A percentile compares a stretch with the other conserved stretches of the same genome.
Evolutionary conservation across 2,888 invertebrate genomes (phyloP).

Genomic region (Synergus itoensis): DNA sequence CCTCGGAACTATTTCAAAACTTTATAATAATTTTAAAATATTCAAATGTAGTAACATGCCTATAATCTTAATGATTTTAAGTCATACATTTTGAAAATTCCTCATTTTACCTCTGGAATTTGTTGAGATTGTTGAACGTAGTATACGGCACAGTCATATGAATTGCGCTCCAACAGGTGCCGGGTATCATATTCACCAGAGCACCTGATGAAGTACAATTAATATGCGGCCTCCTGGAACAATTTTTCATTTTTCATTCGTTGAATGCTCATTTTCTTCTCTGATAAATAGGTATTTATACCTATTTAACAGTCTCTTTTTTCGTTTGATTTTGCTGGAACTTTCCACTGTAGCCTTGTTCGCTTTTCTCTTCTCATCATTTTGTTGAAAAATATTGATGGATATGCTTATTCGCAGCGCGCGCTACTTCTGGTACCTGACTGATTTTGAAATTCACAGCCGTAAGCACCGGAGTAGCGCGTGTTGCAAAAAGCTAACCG

Average conservation of each 20-base stretch:
- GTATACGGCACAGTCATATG: conserved; percentile 83
- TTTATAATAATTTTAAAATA: too few relatives aligned
- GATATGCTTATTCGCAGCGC: conserved; percentile 84
- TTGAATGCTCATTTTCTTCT: not conserved
- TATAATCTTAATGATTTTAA: too few relatives aligned
- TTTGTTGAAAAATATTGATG: conserved; percentile 28
- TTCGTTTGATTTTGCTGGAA: conserved; percentile 24
- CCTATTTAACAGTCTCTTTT: conserved; percentile 43
- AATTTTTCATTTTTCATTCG: not conserved
- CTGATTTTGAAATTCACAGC: conserved; percentile 84
- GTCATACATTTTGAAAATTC: not conserved
- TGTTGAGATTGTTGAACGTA: conserved; percentile 49
- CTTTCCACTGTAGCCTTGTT: conserved; percentile 38
- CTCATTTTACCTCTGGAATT: not conserved
- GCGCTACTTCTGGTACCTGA: conserved; percentile 99
- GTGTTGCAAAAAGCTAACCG: conserved; percentile 81
- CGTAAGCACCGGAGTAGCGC: conserved; percentile 94
- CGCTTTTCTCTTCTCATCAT: conserved; percentile 11
- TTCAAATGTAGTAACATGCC: too few relatives aligned
- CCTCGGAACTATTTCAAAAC: too few relatives aligned
- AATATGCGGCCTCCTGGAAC: conserved; percentile 87
- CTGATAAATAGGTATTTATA: conserved; percentile 24
- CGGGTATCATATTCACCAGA: conserved; percentile 95
- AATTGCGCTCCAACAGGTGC: conserved; percentile 99
- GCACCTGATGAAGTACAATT: conserved; percentile 99